A percentile compares a stretch with the other conserved stretches of the same genome.
Evolutionary conservation across 1,140 invertebrate species (phyloP).

Genomic region (Pseudomyrmex pallidus): DNA sequence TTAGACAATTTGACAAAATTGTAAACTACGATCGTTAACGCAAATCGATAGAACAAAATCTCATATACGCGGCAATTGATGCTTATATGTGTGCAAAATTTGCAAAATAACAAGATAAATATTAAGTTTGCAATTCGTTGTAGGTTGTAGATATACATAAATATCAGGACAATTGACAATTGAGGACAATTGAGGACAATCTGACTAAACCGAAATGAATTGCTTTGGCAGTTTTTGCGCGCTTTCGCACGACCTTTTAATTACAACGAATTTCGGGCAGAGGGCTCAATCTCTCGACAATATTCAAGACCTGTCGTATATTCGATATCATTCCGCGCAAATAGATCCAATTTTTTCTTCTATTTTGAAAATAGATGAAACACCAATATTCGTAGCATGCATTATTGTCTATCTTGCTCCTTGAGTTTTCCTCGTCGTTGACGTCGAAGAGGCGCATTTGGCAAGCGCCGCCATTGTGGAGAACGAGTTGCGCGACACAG

Average conservation of each 20-base stretch:
- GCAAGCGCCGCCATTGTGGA: conserved; percentile 27
- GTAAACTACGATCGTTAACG: too few relatives aligned
- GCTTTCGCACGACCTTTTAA: neutral
- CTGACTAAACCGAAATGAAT: conserved; percentile 1
- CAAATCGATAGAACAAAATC: too few relatives aligned
- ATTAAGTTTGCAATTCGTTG: neutral
- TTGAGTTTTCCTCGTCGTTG: conserved; percentile 17
- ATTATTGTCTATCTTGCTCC: conserved; percentile 40
- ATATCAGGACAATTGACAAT: too few relatives aligned
- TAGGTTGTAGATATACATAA: neutral
- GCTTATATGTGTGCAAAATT: neutral
- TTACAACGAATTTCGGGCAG: conserved; percentile 14
- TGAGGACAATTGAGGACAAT: too few relatives aligned
- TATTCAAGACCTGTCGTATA: neutral
- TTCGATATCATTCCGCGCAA: conserved; percentile 28
- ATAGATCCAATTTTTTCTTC: conserved; percentile 48
- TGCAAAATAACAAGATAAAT: neutral
- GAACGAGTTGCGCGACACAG: conserved; percentile 3
- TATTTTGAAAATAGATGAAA: conserved; percentile 50
- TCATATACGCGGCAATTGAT: too few relatives aligned
- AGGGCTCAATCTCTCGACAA: conserved; percentile 11
- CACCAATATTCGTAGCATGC: conserved; percentile 46
- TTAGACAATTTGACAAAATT: too few relatives aligned
- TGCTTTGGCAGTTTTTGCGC: neutral
- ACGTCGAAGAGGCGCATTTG: conserved; percentile 43